Evolutionary conservation across 1,140 invertebrate species (phyloP).

Genomic region (Drosophila kurseongensis): DNA sequence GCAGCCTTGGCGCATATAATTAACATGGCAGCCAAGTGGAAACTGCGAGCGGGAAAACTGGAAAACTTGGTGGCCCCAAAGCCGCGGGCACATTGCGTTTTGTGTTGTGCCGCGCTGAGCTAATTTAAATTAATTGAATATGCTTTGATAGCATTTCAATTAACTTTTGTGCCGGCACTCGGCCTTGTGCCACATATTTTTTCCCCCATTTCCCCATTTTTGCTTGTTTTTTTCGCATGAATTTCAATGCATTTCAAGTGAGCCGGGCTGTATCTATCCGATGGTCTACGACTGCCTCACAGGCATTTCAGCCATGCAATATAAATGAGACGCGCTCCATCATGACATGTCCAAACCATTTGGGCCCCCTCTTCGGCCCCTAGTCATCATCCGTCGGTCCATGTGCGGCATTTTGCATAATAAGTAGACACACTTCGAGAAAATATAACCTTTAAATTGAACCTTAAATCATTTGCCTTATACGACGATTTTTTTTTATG

Average conservation of each 20-base stretch:
- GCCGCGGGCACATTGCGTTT: slow-evolving; percentile 48
- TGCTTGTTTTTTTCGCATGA: slow-evolving; percentile 9
- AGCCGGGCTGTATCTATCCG: slow-evolving; percentile 24
- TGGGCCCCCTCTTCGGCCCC: slow-evolving; percentile 9
- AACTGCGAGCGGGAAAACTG: slow-evolving; percentile 37
- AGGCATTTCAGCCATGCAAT: slow-evolving; percentile 55
- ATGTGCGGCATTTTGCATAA: slow-evolving; percentile 74
- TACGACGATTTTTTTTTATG: no score
- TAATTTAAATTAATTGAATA: slow-evolving; percentile 83
- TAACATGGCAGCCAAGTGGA: slow-evolving; percentile 55
- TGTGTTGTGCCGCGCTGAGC: slow-evolving; percentile 60
- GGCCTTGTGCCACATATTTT: slow-evolving; percentile 63
- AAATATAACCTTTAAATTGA: neutral
- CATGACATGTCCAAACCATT: slow-evolving; percentile 57
- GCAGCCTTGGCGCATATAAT: slow-evolving; percentile 63
- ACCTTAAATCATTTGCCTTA: no score
- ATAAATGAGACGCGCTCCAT: slow-evolving; percentile 69
- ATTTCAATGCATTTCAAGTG: slow-evolving; percentile 64
- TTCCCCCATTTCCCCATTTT: slow-evolving; percentile 10
- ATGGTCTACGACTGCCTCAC: slow-evolving; percentile 14
- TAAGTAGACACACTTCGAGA: slow-evolving; percentile 46
- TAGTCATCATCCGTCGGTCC: slow-evolving; percentile 31
- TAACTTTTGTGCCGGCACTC: slow-evolving; percentile 62
- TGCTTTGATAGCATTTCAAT: slow-evolving; percentile 81
- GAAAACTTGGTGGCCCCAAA: slow-evolving; percentile 29